Evolutionary conservation across 2,888 invertebrate species (phyloP).

Genomic region (Dysmachus trigonus): DNA sequence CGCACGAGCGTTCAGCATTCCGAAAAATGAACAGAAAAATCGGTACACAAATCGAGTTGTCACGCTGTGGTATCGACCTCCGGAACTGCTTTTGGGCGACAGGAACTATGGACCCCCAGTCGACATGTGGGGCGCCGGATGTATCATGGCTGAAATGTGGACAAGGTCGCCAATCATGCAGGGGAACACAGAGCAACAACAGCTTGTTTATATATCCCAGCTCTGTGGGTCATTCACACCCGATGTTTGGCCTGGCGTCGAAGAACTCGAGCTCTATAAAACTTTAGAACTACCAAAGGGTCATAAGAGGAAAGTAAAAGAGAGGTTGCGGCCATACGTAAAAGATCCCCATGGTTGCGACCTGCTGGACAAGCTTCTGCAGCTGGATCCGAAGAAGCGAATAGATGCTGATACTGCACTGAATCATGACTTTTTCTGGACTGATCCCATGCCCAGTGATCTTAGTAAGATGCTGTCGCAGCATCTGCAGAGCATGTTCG

Average conservation of each 20-base stretch:
- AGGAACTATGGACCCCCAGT: conserved; percentile 97
- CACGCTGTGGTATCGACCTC: conserved; percentile 90
- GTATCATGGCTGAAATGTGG: conserved; percentile 99
- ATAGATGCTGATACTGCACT: conserved; percentile 91
- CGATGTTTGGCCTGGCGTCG: conserved; percentile 92
- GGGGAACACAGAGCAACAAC: conserved; percentile 96
- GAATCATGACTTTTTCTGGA: conserved; percentile 99
- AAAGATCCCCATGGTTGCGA: conserved; percentile 93
- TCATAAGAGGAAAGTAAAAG: conserved; percentile 86
- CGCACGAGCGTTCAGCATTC: conserved; percentile 90
- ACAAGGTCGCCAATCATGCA: conserved; percentile 94
- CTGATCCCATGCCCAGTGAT: conserved; percentile 94
- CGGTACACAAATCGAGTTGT: conserved; percentile 98
- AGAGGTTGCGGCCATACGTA: conserved; percentile 86
- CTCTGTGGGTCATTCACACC: conserved; percentile 95
- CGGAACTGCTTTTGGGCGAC: conserved; percentile 77
- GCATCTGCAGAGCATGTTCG: conserved; percentile 93
- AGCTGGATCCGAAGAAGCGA: conserved; percentile 89
- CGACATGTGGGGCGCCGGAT: conserved; percentile 97
- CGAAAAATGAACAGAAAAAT: conserved; percentile 84
- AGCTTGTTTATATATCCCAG: conserved; percentile 92
- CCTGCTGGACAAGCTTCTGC: conserved; percentile 88
- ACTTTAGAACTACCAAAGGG: conserved; percentile 88
- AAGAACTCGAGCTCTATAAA: conserved; percentile 84
- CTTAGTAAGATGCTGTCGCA: conserved; percentile 91